These are phyloP conservation scores for Penaeus japonicus DNA, from an alignment of 1,140 invertebrate species.

Conservation along the genomic window DNA sequence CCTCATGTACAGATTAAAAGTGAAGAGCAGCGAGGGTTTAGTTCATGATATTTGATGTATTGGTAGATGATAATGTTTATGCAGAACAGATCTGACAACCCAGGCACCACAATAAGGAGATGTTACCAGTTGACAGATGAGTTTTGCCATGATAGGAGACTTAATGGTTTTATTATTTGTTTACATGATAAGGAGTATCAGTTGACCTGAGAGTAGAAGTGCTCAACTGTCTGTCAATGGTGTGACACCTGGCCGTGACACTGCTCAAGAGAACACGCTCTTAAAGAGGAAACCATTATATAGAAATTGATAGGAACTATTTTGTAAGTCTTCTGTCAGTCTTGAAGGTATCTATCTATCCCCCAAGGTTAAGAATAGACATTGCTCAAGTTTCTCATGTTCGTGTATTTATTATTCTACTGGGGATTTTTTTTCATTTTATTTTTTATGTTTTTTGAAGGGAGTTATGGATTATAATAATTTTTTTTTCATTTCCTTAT, in stretches of 20 bases:
- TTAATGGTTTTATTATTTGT: slow-evolving; percentile 23
- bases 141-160: slow-evolving; percentile 16
- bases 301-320: background rate
- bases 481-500: background rate
- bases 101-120: slow-evolving; percentile 32
- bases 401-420: slow-evolving; percentile 28
- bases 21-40: background rate
- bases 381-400: slow-evolving; percentile 35
- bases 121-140: slow-evolving; percentile 38
- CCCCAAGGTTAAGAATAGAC: background rate
- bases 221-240: slow-evolving; percentile 38
- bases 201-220: slow-evolving; percentile 26
- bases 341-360: slow-evolving; percentile 2
- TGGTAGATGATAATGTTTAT: slow-evolving; percentile 8
- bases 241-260: slow-evolving; percentile 29
- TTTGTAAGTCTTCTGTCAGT: background rate
- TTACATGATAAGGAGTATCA: slow-evolving; percentile 23
- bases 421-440: background rate
- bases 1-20: slow-evolving; percentile 23
- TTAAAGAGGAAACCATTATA: background rate
- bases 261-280: slow-evolving; percentile 1
- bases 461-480: background rate
- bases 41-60: background rate
- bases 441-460: too few species aligned
- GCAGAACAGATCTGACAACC: slow-evolving; percentile 36